Conservation (phyloP, 2,888 invertebrate species). For the Cephus pygmeus region DNA sequence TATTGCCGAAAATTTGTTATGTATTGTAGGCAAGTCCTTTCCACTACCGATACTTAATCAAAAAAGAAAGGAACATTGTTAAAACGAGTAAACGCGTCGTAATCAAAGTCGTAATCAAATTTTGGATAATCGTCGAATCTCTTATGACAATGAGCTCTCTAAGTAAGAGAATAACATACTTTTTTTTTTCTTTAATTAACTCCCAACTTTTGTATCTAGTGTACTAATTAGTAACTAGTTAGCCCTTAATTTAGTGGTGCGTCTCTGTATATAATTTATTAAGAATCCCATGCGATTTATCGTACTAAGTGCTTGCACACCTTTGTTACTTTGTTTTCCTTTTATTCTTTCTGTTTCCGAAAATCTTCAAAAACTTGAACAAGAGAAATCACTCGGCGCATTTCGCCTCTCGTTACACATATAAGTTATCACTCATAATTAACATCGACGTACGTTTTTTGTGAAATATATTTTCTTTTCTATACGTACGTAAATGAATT, state of each 20-base stretch:
- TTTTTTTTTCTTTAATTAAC: not conserved
- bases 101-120: not conserved
- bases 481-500: not conserved
- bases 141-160: not conserved
- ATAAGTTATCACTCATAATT: not conserved
- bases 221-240: slow-evolving; percentile 22
- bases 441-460: not conserved
- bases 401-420: not conserved
- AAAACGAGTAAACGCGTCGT: not conserved
- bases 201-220: slow-evolving; percentile 16
- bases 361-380: not conserved
- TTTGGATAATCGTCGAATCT: not conserved
- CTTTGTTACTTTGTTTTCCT: not conserved
- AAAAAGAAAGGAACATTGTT: not conserved
- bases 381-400: not conserved
- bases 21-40: not conserved
- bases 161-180: not conserved
- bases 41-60: not conserved
- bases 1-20: not conserved
- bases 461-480: not conserved
- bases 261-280: slow-evolving; percentile 32
- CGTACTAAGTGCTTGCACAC: not conserved
- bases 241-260: slow-evolving; percentile 26
- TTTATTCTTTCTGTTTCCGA: not conserved
- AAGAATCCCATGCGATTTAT: slow-evolving; percentile 9